Conservation (phyloP, 2,888 invertebrate species). For the Mechanitis mazaeus region DNA sequence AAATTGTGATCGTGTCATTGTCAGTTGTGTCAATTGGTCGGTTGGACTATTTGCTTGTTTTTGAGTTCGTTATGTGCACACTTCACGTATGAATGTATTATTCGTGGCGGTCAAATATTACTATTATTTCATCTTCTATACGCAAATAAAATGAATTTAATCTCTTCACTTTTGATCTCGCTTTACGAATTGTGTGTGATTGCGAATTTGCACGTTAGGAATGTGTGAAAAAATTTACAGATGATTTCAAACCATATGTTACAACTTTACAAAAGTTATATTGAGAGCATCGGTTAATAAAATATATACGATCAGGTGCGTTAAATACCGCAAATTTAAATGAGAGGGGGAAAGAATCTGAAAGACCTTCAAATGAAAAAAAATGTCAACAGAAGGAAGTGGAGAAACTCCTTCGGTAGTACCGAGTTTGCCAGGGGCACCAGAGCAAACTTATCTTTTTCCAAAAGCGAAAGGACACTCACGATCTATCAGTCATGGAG, state of each 20-base stretch:
- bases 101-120: slow-evolving; percentile 43
- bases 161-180: slow-evolving; percentile 33
- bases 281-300: slow-evolving; percentile 31
- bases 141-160: slow-evolving; percentile 33
- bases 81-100: slow-evolving; percentile 42
- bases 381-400: slow-evolving; percentile 82
- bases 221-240: slow-evolving; percentile 64
- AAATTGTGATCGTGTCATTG: slow-evolving; percentile 27
- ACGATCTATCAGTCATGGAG: slow-evolving; percentile 91
- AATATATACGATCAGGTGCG: slow-evolving; percentile 42
- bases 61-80: slow-evolving; percentile 47
- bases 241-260: slow-evolving; percentile 72
- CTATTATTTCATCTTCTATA: slow-evolving; percentile 22
- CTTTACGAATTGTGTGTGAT: slow-evolving; percentile 39
- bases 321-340: slow-evolving; percentile 56
- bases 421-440: slow-evolving; percentile 71
- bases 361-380: slow-evolving; percentile 77
- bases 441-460: slow-evolving; percentile 73
- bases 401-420: slow-evolving; percentile 74
- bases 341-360: slow-evolving; percentile 59
- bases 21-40: slow-evolving; percentile 39
- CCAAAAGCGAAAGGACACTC: slow-evolving; percentile 81
- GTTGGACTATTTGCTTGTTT: slow-evolving; percentile 41
- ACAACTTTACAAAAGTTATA: slow-evolving; percentile 44
- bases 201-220: slow-evolving; percentile 45